Conservation (phyloP, 1,140 invertebrate genomes). For the Pachyrhynchus sulphureomaculatus region DNA sequence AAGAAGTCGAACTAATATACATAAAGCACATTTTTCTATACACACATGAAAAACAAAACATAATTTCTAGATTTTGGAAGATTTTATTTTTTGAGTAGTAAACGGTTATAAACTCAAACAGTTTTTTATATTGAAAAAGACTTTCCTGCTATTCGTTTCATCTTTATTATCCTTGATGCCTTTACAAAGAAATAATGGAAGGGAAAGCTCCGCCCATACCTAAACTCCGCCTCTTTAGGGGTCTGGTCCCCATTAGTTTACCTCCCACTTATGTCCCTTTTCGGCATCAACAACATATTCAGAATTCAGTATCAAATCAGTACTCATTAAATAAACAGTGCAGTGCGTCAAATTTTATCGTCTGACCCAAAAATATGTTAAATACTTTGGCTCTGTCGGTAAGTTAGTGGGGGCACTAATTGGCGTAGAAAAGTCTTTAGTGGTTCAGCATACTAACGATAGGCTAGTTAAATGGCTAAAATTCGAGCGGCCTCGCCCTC, state of each 20-base stretch:
- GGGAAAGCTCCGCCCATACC: constrained; percentile 31
- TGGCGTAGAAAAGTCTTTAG: constrained; percentile 52
- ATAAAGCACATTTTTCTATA: too few species aligned
- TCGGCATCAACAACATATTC: constrained; percentile 49
- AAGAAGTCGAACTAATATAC: too few species aligned
- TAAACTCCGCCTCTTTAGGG: constrained; percentile 38
- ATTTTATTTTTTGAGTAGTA: neutral
- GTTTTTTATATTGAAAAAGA: constrained; percentile 28
- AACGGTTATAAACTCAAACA: constrained; percentile 7
- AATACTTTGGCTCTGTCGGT: constrained; percentile 51
- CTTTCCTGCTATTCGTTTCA: constrained; percentile 26
- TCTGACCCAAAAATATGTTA: constrained; percentile 42
- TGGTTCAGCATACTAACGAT: constrained; percentile 51
- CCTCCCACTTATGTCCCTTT: constrained; percentile 41
- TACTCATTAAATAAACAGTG: constrained; percentile 55
- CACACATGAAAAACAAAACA: too few species aligned
- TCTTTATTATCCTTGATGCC: constrained; percentile 22
- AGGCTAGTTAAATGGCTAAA: constrained; percentile 53
- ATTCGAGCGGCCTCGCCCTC: constrained; percentile 52
- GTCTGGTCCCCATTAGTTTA: constrained; percentile 39
- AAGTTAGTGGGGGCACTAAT: constrained; percentile 52
- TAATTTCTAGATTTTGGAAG: neutral
- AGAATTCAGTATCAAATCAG: constrained; percentile 54
- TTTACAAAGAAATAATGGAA: constrained; percentile 39
- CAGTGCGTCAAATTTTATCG: constrained; percentile 46